These are phyloP conservation scores for Tenthredo distinguenda DNA, from an alignment of 2,888 invertebrate genomes.

Conservation along the genomic window DNA sequence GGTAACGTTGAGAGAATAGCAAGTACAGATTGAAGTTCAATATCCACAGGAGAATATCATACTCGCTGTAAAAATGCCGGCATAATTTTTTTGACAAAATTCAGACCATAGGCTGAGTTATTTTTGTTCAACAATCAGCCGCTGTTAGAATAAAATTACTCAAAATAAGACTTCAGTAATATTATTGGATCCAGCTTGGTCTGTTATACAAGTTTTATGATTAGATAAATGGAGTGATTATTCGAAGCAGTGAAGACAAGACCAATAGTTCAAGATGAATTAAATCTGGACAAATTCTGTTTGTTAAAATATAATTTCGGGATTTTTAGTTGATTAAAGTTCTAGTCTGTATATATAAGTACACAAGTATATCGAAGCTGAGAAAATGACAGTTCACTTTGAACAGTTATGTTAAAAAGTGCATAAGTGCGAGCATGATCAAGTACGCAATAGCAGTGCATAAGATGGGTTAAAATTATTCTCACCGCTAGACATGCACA, in stretches of 20 bases:
- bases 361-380: background rate
- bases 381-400: background rate
- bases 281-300: background rate
- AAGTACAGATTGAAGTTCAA: background rate
- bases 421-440: background rate
- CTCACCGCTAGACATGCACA: conserved; percentile 31
- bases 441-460: conserved; percentile 36
- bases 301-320: background rate
- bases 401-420: conserved; percentile 16
- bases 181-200: background rate
- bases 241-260: background rate
- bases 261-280: background rate
- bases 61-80: background rate
- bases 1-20: background rate
- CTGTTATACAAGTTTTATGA: background rate
- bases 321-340: background rate
- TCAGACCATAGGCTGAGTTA: no score
- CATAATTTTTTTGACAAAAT: no score
- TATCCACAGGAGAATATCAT: background rate
- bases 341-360: background rate
- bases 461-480: conserved; percentile 15
- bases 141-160: background rate
- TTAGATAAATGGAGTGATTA: background rate
- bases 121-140: background rate
- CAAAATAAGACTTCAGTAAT: background rate